Conservation (phyloP, 2,797 vertebrate genomes). For the Moxostoma hubbsi region DNA sequence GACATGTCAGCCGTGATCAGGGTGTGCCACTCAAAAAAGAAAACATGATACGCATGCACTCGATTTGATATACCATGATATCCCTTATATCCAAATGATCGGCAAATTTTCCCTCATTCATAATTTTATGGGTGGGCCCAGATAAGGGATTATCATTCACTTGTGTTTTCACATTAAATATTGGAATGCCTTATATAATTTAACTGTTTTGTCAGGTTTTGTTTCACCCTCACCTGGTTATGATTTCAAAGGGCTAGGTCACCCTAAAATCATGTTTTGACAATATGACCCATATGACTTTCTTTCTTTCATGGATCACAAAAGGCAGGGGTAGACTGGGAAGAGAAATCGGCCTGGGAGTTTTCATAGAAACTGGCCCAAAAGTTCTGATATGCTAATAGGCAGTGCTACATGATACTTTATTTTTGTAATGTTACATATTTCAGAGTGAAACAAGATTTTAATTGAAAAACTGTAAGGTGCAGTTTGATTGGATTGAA, state of each 20-base stretch:
- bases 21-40: slow-evolving; percentile 42
- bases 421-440: too few species aligned
- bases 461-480: too few species aligned
- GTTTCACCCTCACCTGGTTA: slow-evolving; percentile 34
- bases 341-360: too few species aligned
- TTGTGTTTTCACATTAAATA: background rate
- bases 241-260: slow-evolving; percentile 9
- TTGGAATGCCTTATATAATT: slow-evolving; percentile 29
- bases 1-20: slow-evolving; percentile 52
- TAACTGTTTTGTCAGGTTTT: slow-evolving; percentile 33
- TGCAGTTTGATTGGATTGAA: too few species aligned
- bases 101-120: slow-evolving; percentile 15
- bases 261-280: too few species aligned
- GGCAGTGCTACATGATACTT: too few species aligned
- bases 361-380: too few species aligned
- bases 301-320: too few species aligned
- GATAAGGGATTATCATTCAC: slow-evolving; percentile 37
- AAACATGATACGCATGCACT: slow-evolving; percentile 38
- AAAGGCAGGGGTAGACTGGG: too few species aligned
- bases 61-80: slow-evolving; percentile 37
- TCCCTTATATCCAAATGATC: slow-evolving; percentile 30
- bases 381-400: too few species aligned
- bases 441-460: too few species aligned
- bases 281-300: too few species aligned
- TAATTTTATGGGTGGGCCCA: slow-evolving; percentile 20